A percentile compares a stretch with the other conserved stretches of the same genome.
These are phyloP conservation scores for Zaprionus obscuricornis DNA, from an alignment of 2,888 invertebrate genomes.

Conservation along the genomic window DNA sequence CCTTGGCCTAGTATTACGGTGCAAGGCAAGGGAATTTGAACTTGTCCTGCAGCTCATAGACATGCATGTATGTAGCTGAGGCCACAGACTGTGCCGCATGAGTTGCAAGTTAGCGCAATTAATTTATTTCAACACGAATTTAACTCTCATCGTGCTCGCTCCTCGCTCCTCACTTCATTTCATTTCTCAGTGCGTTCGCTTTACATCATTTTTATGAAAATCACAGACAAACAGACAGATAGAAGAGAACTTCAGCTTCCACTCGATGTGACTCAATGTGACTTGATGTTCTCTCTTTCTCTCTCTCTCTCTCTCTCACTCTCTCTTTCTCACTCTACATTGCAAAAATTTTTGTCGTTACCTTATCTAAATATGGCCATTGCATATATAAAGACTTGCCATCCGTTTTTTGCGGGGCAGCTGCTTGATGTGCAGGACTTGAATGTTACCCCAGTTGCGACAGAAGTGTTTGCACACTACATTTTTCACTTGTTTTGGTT, in stretches of 20 bases:
- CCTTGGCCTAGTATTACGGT: constrained; percentile 44
- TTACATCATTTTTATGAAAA: constrained; percentile 69
- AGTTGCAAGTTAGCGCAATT: constrained; percentile 79
- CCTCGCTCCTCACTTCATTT: constrained; percentile 50
- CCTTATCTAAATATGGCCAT: constrained; percentile 76
- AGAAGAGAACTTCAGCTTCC: no score
- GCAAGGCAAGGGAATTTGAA: neutral
- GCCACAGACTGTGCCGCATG: constrained; percentile 62
- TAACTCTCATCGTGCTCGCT: constrained; percentile 72
- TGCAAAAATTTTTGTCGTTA: constrained; percentile 73
- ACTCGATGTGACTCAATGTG: no score
- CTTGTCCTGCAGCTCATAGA: no score
- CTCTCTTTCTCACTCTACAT: no score
- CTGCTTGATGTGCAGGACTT: constrained; percentile 48
- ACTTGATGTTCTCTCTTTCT: no score
- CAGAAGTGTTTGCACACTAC: no score
- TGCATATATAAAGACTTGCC: constrained; percentile 71
- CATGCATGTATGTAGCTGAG: constrained; percentile 5
- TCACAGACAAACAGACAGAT: no score
- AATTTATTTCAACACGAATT: constrained; percentile 78
- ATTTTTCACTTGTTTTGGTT: no score
- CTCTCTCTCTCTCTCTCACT: no score
- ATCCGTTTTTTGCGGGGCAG: constrained; percentile 47
- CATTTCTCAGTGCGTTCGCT: constrained; percentile 56
- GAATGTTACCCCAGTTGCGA: neutral